A percentile compares a stretch with the other conserved stretches of the same genome.
Evolutionary conservation across 2,888 invertebrate genomes (phyloP).

Genomic region (Ectobius pallidus): DNA sequence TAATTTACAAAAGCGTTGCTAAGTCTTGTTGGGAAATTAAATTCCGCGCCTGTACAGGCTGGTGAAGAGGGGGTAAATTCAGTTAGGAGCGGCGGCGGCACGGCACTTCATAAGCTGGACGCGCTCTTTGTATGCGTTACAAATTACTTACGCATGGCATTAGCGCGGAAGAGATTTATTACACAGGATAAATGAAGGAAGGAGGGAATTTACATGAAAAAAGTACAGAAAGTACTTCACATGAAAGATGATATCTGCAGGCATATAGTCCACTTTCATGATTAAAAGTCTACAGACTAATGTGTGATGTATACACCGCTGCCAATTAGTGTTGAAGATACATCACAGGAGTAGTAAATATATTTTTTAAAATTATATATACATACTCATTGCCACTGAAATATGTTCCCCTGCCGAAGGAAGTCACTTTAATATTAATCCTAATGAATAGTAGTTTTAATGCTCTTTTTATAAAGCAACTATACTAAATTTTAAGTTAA

Average conservation of each 20-base stretch:
- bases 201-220: not conserved
- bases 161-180: not conserved
- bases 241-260: not conserved
- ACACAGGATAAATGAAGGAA: not conserved
- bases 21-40: not conserved
- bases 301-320: too few relatives aligned
- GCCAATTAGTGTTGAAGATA: too few relatives aligned
- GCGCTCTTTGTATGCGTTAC: not conserved
- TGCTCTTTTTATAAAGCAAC: too few relatives aligned
- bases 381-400: not conserved
- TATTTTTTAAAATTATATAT: not conserved
- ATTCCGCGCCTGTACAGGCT: not conserved
- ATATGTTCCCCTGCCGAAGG: too few relatives aligned
- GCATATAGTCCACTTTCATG: not conserved
- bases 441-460: too few relatives aligned
- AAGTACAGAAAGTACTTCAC: not conserved
- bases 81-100: too few relatives aligned
- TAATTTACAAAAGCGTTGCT: not conserved
- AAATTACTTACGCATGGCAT: not conserved
- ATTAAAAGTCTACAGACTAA: too few relatives aligned
- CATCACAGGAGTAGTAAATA: not conserved
- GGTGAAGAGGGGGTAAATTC: not conserved
- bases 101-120: not conserved
- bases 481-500: too few relatives aligned
- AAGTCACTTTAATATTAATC: too few relatives aligned